phyloP scores from a whole-genome alignment of 2,797 vertebrate species.

The Manis crassicaudata region DNA sequence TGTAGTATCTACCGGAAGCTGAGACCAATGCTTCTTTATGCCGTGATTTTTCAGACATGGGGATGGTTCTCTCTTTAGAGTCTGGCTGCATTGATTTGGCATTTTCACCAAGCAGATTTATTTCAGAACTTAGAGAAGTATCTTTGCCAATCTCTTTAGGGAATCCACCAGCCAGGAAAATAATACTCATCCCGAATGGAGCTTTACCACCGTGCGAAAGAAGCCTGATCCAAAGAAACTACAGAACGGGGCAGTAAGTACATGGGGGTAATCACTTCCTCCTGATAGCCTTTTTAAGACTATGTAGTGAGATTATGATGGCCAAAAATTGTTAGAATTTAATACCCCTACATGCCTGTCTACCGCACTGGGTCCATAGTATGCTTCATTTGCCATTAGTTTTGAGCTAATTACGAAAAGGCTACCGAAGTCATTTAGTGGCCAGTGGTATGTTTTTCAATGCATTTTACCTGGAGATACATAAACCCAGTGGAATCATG shows the following conservation, averaged over 20 bases:
- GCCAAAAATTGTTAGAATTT: neutral
- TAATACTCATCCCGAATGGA: constrained; percentile 92
- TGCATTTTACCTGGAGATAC: constrained; percentile 30
- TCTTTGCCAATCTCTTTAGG: constrained; percentile 82
- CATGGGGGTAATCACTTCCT: neutral
- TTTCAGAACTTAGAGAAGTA: neutral
- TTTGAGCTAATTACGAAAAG: constrained; percentile 42
- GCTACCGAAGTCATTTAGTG: constrained; percentile 43
- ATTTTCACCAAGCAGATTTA: constrained; percentile 37
- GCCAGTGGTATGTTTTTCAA: neutral
- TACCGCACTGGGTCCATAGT: neutral
- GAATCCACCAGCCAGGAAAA: constrained; percentile 94
- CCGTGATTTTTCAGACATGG: neutral
- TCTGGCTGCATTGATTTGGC: constrained; percentile 25
- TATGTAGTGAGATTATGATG: neutral
- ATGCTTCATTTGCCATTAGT: constrained; percentile 42
- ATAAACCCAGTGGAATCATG: neutral
- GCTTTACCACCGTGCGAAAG: constrained; percentile 94
- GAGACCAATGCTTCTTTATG: constrained; percentile 12
- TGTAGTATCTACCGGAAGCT: neutral
- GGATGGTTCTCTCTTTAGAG: constrained; percentile 19
- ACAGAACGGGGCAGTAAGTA: constrained; percentile 92
- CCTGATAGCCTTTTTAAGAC: neutral
- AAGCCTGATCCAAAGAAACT: constrained; percentile 92
- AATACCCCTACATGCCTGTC: neutral